Percentiles rank a stretch among this genome's conserved stretches.
phyloP scores from a whole-genome alignment of 2,113 vertebrate genomes.

The Bos indicus region DNA sequence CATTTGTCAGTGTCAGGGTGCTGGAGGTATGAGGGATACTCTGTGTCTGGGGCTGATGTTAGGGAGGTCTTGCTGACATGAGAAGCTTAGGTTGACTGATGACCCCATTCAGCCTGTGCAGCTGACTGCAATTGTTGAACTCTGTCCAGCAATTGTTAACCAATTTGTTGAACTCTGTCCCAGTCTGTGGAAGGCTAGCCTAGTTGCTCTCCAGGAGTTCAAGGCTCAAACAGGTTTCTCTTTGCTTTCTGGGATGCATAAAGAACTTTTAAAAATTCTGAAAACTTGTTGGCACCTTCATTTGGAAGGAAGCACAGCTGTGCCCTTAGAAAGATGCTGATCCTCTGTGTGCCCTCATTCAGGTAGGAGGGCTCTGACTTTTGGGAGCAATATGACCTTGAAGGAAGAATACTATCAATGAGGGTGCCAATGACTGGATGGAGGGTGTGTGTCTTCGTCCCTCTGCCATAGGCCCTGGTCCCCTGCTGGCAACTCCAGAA shows the following conservation, averaged over 20 bases:
- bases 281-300: neutral
- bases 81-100: neutral
- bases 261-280: neutral
- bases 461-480: neutral
- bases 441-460: neutral
- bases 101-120: neutral
- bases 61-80: neutral
- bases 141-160: neutral
- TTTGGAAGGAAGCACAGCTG: neutral
- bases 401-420: neutral
- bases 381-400: neutral
- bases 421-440: neutral
- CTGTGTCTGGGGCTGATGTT: neutral
- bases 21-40: neutral
- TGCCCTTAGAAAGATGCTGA: neutral
- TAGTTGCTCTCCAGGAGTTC: neutral
- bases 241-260: constrained; percentile 27
- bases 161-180: neutral
- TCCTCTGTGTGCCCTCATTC: neutral
- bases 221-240: constrained; percentile 36
- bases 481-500: neutral
- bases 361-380: neutral
- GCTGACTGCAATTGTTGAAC: neutral
- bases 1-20: neutral
- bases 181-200: neutral